A percentile compares a stretch with the other conserved stretches of the same genome.
phyloP scores from a whole-genome alignment of 1,140 invertebrate species.

The Pygmarrhopalites habei region DNA sequence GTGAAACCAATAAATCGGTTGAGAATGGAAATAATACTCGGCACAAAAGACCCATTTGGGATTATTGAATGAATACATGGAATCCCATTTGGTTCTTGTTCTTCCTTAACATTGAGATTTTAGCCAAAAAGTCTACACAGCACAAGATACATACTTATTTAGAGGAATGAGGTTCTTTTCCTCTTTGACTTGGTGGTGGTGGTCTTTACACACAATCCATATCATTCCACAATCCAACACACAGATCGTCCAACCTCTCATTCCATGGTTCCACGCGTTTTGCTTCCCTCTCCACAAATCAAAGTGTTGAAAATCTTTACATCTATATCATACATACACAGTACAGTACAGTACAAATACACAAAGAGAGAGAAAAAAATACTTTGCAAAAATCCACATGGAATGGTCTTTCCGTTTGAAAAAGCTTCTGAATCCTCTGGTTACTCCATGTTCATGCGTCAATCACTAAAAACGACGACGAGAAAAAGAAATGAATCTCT shows the following conservation, averaged over 20 bases:
- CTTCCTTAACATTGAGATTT: too few species aligned
- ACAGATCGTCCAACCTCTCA: too few species aligned
- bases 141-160: not conserved
- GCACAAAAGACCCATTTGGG: not conserved
- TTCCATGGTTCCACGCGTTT: too few species aligned
- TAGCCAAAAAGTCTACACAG: not conserved
- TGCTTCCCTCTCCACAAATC: too few species aligned
- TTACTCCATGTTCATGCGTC: not conserved
- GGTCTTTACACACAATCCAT: too few species aligned
- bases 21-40: not conserved
- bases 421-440: not conserved
- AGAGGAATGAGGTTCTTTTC: too few species aligned
- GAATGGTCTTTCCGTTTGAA: not conserved
- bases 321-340: too few species aligned
- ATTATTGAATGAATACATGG: not conserved
- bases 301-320: too few species aligned
- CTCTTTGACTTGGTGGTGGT: too few species aligned
- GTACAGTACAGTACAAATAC: too few species aligned
- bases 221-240: too few species aligned
- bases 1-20: not conserved
- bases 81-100: not conserved
- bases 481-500: not conserved
- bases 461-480: not conserved
- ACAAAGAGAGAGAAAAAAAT: not conserved
- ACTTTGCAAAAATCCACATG: not conserved